Percentiles rank a stretch among this genome's conserved stretches.
phyloP scores from a whole-genome alignment of 2,113 vertebrate species.

The Anarrhichthys ocellatus region DNA sequence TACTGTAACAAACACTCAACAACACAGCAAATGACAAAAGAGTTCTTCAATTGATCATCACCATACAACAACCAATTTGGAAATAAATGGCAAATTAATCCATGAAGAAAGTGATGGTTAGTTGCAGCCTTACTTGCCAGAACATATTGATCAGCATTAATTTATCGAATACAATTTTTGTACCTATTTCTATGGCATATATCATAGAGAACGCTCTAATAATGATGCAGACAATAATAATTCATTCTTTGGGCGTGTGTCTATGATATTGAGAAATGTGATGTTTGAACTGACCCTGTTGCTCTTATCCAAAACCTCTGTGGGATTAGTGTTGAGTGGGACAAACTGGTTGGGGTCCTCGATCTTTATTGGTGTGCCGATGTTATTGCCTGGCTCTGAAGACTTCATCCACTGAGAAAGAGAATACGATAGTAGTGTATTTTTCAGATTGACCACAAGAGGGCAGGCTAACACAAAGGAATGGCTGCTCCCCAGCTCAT shows the following conservation, averaged over 20 bases:
- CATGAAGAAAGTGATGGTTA: neutral
- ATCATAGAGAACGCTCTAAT: neutral
- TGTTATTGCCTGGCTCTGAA: conserved; percentile 87
- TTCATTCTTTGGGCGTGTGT: neutral
- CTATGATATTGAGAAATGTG: neutral
- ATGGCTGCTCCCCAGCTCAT: neutral
- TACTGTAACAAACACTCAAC: neutral
- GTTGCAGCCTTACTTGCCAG: neutral
- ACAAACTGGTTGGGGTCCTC: conserved; percentile 99
- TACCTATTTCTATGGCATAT: neutral
- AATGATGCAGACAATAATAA: neutral
- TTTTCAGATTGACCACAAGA: conserved; percentile 65
- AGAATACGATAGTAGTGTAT: conserved; percentile 18
- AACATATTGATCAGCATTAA: neutral
- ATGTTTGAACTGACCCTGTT: conserved; percentile 87
- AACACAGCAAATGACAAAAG: neutral
- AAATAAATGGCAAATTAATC: neutral
- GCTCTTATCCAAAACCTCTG: conserved; percentile 92
- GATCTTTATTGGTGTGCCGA: conserved; percentile 94
- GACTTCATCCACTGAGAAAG: conserved; percentile 93
- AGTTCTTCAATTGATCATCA: neutral
- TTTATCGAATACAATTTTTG: neutral
- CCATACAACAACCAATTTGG: neutral
- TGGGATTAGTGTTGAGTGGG: conserved; percentile 95
- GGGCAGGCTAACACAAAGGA: conserved; percentile 73